Evolutionary conservation across 2,888 invertebrate genomes (phyloP).

Genomic region (Oscheius sp.): DNA sequence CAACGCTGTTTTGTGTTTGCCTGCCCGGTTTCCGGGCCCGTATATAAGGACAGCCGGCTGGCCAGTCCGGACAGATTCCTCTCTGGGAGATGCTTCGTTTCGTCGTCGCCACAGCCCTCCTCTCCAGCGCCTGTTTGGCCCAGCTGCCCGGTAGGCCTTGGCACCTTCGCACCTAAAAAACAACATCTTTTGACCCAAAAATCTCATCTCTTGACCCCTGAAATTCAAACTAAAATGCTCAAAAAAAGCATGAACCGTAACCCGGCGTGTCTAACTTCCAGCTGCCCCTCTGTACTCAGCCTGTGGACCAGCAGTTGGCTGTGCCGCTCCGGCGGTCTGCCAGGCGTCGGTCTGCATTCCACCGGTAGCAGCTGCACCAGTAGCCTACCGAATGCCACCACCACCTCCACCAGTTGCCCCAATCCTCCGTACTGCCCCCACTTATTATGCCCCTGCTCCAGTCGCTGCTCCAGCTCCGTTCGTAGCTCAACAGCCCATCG

Average conservation of each 20-base stretch:
- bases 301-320: conserved; percentile 56
- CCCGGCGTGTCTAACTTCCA: conserved; percentile 19
- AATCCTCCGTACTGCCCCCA: not conserved
- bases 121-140: conserved; percentile 38
- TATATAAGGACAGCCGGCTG: conserved; percentile 8
- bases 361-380: too few relatives aligned
- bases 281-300: conserved; percentile 61
- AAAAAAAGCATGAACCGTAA: not conserved
- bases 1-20: conserved; percentile 32
- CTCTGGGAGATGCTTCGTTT: conserved; percentile 40
- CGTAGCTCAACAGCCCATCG: conserved; percentile 43
- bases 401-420: conserved; percentile 41
- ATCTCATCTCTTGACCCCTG: not conserved
- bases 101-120: conserved; percentile 40
- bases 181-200: not conserved
- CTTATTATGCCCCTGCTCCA: conserved; percentile 34
- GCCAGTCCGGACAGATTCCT: not conserved
- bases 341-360: conserved; percentile 59
- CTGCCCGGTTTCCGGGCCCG: conserved; percentile 22
- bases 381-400: conserved; percentile 31
- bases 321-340: conserved; percentile 58
- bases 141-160: conserved; percentile 40
- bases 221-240: not conserved
- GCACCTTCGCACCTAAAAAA: too few relatives aligned
- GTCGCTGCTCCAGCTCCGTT: conserved; percentile 36